A percentile compares a stretch with the other conserved stretches of the same genome.
phyloP scores from a whole-genome alignment of 2,888 invertebrate species.

The Meliscaeva auricollis region DNA sequence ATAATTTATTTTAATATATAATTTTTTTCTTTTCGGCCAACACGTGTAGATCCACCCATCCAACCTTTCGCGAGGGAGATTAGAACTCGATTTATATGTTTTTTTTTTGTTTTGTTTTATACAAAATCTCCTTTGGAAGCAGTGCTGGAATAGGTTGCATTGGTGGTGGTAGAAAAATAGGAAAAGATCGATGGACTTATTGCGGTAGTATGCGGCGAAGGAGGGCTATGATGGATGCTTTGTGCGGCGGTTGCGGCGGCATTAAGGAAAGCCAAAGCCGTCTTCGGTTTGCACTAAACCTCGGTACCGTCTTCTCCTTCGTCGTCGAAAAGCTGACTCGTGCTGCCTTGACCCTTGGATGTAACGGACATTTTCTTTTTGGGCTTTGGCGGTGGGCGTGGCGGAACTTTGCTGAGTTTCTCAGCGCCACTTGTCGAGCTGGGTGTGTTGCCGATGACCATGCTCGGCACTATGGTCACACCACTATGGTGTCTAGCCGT shows the following conservation, averaged over 20 bases:
- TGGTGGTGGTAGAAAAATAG: constrained; percentile 69
- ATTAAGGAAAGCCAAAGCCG: constrained; percentile 37
- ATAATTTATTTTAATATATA: constrained; percentile 24
- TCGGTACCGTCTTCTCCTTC: constrained; percentile 95
- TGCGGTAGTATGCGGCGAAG: constrained; percentile 59
- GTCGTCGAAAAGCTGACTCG: constrained; percentile 92
- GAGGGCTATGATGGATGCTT: constrained; percentile 66
- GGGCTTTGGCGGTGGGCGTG: constrained; percentile 93
- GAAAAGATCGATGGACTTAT: constrained; percentile 70
- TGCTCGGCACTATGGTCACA: constrained; percentile 81
- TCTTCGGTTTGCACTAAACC: constrained; percentile 86
- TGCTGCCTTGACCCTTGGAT: constrained; percentile 84
- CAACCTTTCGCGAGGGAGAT: constrained; percentile 53
- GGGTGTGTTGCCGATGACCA: constrained; percentile 85
- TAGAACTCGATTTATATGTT: constrained; percentile 8
- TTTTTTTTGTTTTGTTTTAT: constrained; percentile 47
- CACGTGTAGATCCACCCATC: constrained; percentile 41
- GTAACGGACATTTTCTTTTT: constrained; percentile 89
- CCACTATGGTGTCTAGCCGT: constrained; percentile 80
- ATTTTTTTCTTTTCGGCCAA: constrained; percentile 54
- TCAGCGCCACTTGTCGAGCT: constrained; percentile 80
- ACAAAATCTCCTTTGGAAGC: constrained; percentile 66
- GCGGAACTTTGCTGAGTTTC: constrained; percentile 89
- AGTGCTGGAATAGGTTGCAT: constrained; percentile 42
- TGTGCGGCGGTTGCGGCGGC: constrained; percentile 34